Conservation (phyloP, 1,140 invertebrate genomes). For the Sarcophaga peregrina region DNA sequence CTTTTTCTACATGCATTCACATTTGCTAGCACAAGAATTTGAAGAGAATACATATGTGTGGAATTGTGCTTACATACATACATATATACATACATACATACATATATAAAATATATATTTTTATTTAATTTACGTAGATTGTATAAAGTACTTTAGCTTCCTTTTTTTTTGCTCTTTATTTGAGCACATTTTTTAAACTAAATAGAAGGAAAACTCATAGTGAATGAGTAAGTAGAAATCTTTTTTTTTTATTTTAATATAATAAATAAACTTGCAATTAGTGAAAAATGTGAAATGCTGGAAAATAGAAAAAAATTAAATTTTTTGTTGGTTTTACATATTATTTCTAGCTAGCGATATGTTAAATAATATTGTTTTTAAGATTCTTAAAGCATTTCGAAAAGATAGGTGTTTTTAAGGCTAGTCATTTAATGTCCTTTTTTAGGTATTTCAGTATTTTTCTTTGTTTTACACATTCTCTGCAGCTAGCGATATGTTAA, state of each 20-base stretch:
- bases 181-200: background rate
- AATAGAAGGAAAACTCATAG: background rate
- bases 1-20: too few species aligned
- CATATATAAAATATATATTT: background rate
- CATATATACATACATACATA: background rate
- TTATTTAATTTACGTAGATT: conserved; percentile 25
- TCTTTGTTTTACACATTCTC: too few species aligned
- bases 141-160: background rate
- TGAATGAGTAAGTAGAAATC: background rate
- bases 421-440: background rate
- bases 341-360: background rate
- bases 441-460: background rate
- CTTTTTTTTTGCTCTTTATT: background rate
- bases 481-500: too few species aligned
- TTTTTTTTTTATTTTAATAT: background rate
- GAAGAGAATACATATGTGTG: too few species aligned
- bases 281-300: background rate
- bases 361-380: background rate
- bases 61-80: background rate
- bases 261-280: conserved; percentile 22
- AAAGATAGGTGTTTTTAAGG: background rate
- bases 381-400: background rate
- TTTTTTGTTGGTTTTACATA: too few species aligned
- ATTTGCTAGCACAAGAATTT: too few species aligned
- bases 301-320: background rate